Conservation (phyloP, 2,113 vertebrate species). For the Nicator chloris region DNA sequence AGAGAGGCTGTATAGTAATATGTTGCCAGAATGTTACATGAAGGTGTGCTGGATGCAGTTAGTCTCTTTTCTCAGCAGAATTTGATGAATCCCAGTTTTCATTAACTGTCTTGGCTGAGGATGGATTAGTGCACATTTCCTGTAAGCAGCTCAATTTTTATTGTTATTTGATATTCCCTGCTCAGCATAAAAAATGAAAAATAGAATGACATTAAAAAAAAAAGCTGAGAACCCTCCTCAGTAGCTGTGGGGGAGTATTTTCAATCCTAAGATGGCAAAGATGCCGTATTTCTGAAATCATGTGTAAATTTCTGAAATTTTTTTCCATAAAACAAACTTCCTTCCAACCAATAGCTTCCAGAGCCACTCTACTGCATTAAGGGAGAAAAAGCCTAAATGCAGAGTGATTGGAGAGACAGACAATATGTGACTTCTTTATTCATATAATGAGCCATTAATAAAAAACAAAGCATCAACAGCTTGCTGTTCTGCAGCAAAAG, state of each 20-base stretch:
- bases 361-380: neutral
- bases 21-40: neutral
- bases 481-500: neutral
- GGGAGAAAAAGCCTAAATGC: neutral
- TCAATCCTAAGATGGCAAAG: neutral
- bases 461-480: neutral
- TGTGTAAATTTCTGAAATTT: neutral
- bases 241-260: neutral
- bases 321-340: too few species aligned
- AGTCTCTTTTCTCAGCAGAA: neutral
- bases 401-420: neutral
- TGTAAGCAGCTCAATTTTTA: conserved; percentile 15
- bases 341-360: neutral
- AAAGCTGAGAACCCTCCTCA: neutral
- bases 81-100: conserved; percentile 10
- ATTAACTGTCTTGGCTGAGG: neutral
- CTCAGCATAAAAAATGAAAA: conserved; percentile 18
- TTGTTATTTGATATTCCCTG: neutral
- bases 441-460: neutral
- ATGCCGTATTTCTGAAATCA: conserved; percentile 17
- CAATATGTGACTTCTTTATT: neutral
- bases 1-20: neutral
- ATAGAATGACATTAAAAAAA: neutral
- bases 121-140: neutral
- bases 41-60: neutral